Evolutionary conservation across 2,113 vertebrate species (phyloP).

Genomic region (Pseudorhombus dupliciocellatus): DNA sequence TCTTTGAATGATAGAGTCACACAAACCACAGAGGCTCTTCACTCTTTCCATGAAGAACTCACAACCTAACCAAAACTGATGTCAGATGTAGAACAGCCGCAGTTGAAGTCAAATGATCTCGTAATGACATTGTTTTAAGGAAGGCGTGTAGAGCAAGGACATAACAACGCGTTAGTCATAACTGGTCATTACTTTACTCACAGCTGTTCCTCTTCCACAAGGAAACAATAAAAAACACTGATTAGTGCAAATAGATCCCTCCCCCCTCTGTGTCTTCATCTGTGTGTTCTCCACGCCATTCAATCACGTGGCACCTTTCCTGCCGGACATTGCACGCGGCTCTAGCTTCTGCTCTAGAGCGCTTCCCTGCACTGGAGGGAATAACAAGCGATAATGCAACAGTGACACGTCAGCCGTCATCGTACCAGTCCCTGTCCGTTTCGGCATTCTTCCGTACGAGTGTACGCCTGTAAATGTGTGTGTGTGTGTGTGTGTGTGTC

Average conservation of each 20-base stretch:
- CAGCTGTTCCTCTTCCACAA: conserved; percentile 1
- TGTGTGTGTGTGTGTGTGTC: neutral
- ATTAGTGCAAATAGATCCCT: conserved; percentile 32
- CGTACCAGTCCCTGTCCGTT: conserved; percentile 15
- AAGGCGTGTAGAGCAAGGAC: neutral
- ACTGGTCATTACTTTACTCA: neutral
- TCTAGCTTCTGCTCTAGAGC: neutral
- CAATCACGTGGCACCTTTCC: neutral
- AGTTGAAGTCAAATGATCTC: neutral
- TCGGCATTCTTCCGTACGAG: neutral
- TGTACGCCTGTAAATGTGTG: neutral
- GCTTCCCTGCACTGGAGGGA: neutral
- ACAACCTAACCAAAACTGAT: neutral
- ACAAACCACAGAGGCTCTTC: no score
- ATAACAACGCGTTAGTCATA: neutral
- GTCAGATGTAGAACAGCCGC: neutral
- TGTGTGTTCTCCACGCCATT: neutral
- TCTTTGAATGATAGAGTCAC: no score
- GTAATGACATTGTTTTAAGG: neutral
- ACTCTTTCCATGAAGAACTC: neutral
- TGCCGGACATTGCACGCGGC: neutral
- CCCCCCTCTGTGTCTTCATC: neutral
- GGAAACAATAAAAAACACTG: neutral
- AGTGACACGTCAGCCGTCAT: conserved; percentile 4
- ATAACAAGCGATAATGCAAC: neutral